Evolutionary conservation across 2,797 vertebrate genomes (phyloP).

Genomic region (Petrocephalus sullivani): DNA sequence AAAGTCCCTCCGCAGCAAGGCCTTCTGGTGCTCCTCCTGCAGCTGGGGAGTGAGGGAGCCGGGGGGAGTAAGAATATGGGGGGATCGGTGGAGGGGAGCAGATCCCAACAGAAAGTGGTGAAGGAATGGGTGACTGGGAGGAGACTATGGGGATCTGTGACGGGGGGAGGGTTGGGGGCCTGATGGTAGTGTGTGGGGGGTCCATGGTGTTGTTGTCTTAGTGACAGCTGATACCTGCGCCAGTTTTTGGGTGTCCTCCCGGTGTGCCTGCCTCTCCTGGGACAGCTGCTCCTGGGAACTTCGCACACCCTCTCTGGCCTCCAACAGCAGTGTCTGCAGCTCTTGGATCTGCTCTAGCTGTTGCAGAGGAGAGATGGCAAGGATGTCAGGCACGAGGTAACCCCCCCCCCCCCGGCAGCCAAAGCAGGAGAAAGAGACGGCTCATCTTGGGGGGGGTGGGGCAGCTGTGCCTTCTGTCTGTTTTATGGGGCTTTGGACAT

Average conservation of each 20-base stretch:
- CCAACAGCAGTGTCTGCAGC: conserved; percentile 63
- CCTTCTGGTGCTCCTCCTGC: conserved; percentile 91
- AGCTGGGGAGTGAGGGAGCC: conserved; percentile 55
- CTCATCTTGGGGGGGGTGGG: not conserved
- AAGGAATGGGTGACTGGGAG: not conserved
- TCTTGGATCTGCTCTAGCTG: conserved; percentile 60
- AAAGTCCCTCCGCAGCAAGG: conserved; percentile 81
- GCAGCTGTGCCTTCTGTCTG: not conserved
- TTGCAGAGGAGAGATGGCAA: conserved; percentile 9
- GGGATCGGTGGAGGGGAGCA: not conserved
- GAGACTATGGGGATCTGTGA: not conserved
- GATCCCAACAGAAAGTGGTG: not conserved
- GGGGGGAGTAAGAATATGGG: not conserved
- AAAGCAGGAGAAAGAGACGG: not conserved
- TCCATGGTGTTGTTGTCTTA: not conserved
- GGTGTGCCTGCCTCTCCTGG: conserved; percentile 69
- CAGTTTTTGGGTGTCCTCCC: conserved; percentile 70
- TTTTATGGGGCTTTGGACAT: not conserved
- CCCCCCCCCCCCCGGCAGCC: not conserved
- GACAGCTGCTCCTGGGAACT: conserved; percentile 72
- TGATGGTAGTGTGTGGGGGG: not conserved
- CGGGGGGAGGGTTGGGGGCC: not conserved
- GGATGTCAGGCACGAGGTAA: not conserved
- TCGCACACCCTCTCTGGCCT: conserved; percentile 67
- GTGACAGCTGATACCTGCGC: conserved; percentile 59